Base-by-base conservation (phyloP, 2,797 vertebrate genomes). In the Acridotheres tristis region DNA sequence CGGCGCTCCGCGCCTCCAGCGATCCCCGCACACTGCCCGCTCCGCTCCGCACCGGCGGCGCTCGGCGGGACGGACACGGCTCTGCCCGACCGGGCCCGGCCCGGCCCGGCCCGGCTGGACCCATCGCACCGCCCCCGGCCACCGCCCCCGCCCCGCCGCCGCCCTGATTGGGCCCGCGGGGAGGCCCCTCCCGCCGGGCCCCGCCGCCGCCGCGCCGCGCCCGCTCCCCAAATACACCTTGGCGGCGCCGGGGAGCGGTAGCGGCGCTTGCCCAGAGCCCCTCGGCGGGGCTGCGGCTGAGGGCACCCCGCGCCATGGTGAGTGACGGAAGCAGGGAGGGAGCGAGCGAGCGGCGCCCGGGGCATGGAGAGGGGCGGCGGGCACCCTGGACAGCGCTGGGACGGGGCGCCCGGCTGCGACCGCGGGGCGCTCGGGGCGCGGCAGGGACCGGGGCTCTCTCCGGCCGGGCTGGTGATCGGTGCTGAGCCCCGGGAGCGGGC, bases 371-470 rank as follows among this genome's bases (percentile, higher is more conserved):
- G 73, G 73, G 73, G 57, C 45, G 55, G 75, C 65, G 85, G 94
- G 85, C 53, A 90, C 93, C 90, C 91, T 94, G 90, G 92, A 94
- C 93, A 90, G 96, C 95, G 75, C 92, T 88, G 90, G 88, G 78
- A 59, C 51, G 67, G 92, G 73, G 59, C 69, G 26, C 22, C 27
- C 50, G 36, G 54, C 8, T 8, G n/a, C 3, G 77, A 45, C 50
- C 30, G 20, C 13, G 3, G 53, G 42, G 38, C 61, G 21, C 34
- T 22, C 13, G 3, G 53, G 42, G 38, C 61, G 21, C 36, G 53
- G 32, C 30, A 13, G 59, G 16, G 36, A 55, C 40, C 1, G 55
- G n/a, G 55, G n/a, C 22, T 34, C 30, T 19, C 21, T 9, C 17
- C 8, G 50, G 58, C 27, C 18, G 25, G 13, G 57, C 40, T 38